Evolutionary conservation across 1,140 invertebrate genomes (phyloP).

Genomic region (Dendroctonus ponderosae): DNA sequence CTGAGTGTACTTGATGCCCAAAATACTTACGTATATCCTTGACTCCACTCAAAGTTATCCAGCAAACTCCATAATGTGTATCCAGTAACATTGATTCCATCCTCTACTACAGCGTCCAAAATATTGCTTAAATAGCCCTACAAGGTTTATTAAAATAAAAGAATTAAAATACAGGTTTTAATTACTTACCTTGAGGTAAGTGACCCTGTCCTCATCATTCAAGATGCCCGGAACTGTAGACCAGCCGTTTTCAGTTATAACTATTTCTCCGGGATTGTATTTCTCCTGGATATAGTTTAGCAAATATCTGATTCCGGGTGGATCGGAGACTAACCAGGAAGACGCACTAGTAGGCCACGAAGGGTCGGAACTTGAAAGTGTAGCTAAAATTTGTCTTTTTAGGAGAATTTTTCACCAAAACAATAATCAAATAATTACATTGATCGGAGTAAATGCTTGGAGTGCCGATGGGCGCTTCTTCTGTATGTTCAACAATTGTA

Average conservation of each 20-base stretch:
- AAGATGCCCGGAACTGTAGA: not conserved
- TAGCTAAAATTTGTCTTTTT: no score
- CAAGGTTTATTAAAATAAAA: not conserved
- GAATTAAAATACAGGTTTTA: not conserved
- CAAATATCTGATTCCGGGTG: not conserved
- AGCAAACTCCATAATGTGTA: constrained; percentile 9
- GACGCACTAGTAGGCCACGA: constrained; percentile 11
- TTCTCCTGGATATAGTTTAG: not conserved
- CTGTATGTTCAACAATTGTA: no score
- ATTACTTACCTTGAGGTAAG: constrained; percentile 5
- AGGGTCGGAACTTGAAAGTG: not conserved
- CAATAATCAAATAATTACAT: not conserved
- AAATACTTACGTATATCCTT: not conserved
- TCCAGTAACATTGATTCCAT: constrained; percentile 5
- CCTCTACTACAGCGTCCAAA: constrained; percentile 1
- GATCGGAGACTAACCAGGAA: constrained; percentile 5
- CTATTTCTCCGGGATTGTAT: constrained; percentile 8
- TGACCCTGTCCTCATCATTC: constrained; percentile 3
- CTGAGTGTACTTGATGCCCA: not conserved
- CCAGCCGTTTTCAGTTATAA: constrained; percentile 19
- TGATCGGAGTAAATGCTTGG: no score
- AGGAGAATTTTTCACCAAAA: no score
- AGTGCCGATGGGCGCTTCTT: no score
- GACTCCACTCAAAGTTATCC: constrained; percentile 15
- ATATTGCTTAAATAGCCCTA: constrained; percentile 7